Base-by-base conservation (phyloP, 2,797 vertebrate species). In the Meriones psammophilus region DNA sequence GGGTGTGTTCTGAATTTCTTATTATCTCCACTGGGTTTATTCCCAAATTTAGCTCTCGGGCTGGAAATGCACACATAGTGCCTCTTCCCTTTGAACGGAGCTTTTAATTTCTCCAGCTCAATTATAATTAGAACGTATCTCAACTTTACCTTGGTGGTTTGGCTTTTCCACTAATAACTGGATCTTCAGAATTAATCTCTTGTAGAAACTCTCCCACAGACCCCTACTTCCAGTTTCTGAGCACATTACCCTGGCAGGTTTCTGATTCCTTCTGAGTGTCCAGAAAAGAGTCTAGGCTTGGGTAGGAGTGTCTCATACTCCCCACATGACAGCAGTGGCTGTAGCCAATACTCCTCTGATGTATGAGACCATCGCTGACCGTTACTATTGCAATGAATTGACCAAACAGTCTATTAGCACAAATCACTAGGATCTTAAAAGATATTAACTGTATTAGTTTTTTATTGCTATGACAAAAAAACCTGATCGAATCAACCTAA, bases 91-190 rank as follows among this genome's bases (percentile, higher is more conserved):
- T 26, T 28, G 58, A 71, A 74, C 64, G 10, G 46, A 87, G 46
- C 60, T 74, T 86, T 87, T 81, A 30, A 89, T 66, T 88, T 79
- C 88, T 80, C 84, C 60, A 80, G 69, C 39, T 94, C 79, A 50
- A 46, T 93, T 91, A 84, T 93, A 94, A 89, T 87, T 88, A 89
- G 46, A 87, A 95, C 30, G 71, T 39, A 83, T 62, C 88, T 95
- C 64, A 91, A 58, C 73, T 69, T 87, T 24, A 85, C 89, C 87
- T 93, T 17, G 0, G 89, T 76, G 80, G 46, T 77, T 94, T 88
- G 76, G 36, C 36, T 66, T 89, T 73, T 79, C 88, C 80, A 89
- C 79, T 95, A 93, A 86, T 74, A 94, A 69, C 22, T 68, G 76
- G 86, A 71, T 91, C 83, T 86, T 94, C 36, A 50, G 78, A 91